Conservation (phyloP, 2,797 vertebrate species). For the Sebastes aleutianus region DNA sequence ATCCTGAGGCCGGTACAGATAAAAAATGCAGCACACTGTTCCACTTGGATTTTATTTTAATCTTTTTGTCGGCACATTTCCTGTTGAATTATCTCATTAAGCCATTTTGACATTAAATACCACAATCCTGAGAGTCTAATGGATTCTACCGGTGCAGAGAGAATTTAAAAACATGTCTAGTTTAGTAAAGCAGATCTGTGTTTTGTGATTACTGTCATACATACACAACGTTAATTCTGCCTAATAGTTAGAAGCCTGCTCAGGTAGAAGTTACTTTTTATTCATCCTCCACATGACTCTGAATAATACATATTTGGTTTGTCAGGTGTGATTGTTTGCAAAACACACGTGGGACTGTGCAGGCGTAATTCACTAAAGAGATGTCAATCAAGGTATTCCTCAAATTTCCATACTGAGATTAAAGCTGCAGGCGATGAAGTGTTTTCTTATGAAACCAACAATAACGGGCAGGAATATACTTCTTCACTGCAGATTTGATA, state of each 20-base stretch:
- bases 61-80: background rate
- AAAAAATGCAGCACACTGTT: background rate
- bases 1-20: background rate
- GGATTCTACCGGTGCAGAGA: background rate
- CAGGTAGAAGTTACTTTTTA: background rate
- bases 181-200: background rate
- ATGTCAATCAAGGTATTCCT: conserved; percentile 27
- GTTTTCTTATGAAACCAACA: conserved; percentile 19
- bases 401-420: conserved; percentile 23
- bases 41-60: background rate
- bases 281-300: background rate
- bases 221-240: background rate
- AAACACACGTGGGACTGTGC: conserved; percentile 12
- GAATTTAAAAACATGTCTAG: background rate
- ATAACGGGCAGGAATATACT: conserved; percentile 1
- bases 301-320: conserved; percentile 28
- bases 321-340: conserved; percentile 32
- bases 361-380: conserved; percentile 13
- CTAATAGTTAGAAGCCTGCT: background rate
- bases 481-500: conserved; percentile 22
- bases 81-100: background rate
- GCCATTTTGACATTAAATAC: background rate
- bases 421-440: conserved; percentile 4
- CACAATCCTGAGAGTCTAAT: background rate
- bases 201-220: background rate